Conservation (phyloP, 1,140 invertebrate genomes). For the Popillia japonica region DNA sequence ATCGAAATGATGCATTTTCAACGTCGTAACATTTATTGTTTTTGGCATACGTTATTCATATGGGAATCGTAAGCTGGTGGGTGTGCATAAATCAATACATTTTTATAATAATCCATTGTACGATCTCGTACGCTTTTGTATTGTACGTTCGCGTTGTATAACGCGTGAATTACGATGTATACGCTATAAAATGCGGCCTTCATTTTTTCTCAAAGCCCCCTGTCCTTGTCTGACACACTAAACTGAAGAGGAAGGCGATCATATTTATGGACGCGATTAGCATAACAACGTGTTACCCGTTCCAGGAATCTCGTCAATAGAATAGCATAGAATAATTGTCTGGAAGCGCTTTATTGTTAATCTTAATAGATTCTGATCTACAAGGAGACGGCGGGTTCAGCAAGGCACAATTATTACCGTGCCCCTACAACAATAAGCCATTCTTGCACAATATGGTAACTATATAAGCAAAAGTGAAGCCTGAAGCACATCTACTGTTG, state of each 20-base stretch:
- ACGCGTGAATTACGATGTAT: background rate
- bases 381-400: constrained; percentile 18
- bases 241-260: constrained; percentile 6
- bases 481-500: background rate
- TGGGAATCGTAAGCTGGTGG: background rate
- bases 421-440: constrained; percentile 1
- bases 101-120: constrained; percentile 29
- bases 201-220: background rate
- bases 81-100: constrained; percentile 24
- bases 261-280: constrained; percentile 23
- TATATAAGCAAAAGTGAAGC: background rate
- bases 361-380: constrained; percentile 12
- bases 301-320: constrained; percentile 28
- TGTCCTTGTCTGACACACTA: constrained; percentile 28
- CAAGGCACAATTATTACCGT: background rate
- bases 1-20: constrained; percentile 9
- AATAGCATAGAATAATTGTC: constrained; percentile 25
- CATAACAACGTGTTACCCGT: constrained; percentile 27
- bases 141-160: constrained; percentile 9
- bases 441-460: constrained; percentile 12
- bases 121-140: background rate
- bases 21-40: background rate
- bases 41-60: constrained; percentile 13
- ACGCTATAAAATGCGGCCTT: constrained; percentile 25
- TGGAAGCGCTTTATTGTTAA: constrained; percentile 21